These are phyloP conservation scores for Drosophila jambulina DNA, from an alignment of 1,140 invertebrate genomes.

Conservation along the genomic window DNA sequence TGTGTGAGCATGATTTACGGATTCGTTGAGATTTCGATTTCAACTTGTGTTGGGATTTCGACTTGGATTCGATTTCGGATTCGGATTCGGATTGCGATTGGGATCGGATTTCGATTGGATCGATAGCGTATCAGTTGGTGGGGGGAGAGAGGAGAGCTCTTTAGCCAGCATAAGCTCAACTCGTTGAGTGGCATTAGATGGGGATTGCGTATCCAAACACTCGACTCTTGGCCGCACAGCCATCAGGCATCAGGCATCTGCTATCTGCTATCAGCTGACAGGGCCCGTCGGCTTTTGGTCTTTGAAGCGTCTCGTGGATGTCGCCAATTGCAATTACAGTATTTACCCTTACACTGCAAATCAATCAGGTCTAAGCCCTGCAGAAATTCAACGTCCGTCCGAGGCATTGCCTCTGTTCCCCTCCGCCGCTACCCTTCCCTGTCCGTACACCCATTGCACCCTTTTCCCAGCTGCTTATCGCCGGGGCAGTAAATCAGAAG, in stretches of 20 bases:
- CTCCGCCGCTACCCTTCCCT: neutral
- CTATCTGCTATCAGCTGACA: neutral
- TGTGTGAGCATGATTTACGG: slow-evolving; percentile 69
- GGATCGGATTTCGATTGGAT: slow-evolving; percentile 24
- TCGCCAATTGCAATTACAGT: slow-evolving; percentile 72
- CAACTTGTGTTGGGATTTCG: slow-evolving; percentile 22
- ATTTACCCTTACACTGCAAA: slow-evolving; percentile 76
- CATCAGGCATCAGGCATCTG: slow-evolving; percentile 4
- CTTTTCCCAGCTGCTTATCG: slow-evolving; percentile 61
- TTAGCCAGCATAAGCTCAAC: slow-evolving; percentile 63
- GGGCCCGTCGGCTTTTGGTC: slow-evolving; percentile 37
- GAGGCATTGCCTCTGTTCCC: slow-evolving; percentile 16
- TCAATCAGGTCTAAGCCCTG: slow-evolving; percentile 54
- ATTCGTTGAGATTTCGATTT: slow-evolving; percentile 72
- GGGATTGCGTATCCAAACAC: slow-evolving; percentile 74
- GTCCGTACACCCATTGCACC: slow-evolving; percentile 14
- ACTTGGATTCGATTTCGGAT: slow-evolving; percentile 20
- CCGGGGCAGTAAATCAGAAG: slow-evolving; percentile 76
- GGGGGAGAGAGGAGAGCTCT: slow-evolving; percentile 17
- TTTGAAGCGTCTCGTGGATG: slow-evolving; percentile 61
- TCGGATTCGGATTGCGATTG: slow-evolving; percentile 18
- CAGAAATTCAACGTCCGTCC: slow-evolving; percentile 48
- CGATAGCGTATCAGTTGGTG: slow-evolving; percentile 29
- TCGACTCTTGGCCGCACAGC: slow-evolving; percentile 27
- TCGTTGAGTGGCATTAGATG: slow-evolving; percentile 72